These are phyloP conservation scores for Agapostemon virescens DNA, from an alignment of 2,888 invertebrate genomes.

Conservation along the genomic window DNA sequence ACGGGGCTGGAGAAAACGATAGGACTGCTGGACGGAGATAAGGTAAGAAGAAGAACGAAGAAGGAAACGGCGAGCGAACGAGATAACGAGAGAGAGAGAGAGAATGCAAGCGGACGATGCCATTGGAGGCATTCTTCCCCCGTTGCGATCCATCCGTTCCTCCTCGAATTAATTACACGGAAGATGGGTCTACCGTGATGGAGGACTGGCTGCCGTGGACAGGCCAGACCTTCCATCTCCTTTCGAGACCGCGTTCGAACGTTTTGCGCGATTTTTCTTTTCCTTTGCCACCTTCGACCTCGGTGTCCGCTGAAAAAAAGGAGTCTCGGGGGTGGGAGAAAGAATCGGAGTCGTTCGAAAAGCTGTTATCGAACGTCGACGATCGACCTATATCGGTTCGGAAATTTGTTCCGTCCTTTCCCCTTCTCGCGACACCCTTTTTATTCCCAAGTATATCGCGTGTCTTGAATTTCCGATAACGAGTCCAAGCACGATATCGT, in stretches of 20 bases:
- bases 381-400: neutral
- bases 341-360: slow-evolving; percentile 1
- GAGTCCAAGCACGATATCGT: neutral
- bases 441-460: neutral
- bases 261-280: slow-evolving; percentile 9
- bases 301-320: neutral
- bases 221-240: slow-evolving; percentile 59
- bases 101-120: slow-evolving; percentile 27
- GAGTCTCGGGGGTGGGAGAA: neutral
- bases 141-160: slow-evolving; percentile 50
- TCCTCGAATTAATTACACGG: slow-evolving; percentile 76
- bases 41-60: neutral
- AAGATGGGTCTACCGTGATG: slow-evolving; percentile 64
- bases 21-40: neutral
- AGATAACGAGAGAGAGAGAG: neutral
- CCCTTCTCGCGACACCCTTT: neutral
- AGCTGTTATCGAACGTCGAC: slow-evolving; percentile 4
- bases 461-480: neutral
- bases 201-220: slow-evolving; percentile 75
- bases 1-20: neutral
- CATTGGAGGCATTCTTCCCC: slow-evolving; percentile 38
- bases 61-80: neutral
- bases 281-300: neutral
- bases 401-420: neutral
- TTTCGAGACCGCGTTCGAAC: neutral